Evolutionary conservation across 2,888 invertebrate genomes (phyloP), one percentile per base, ranked within the genome.

Genomic region (Microplitis deprimator): DNA sequence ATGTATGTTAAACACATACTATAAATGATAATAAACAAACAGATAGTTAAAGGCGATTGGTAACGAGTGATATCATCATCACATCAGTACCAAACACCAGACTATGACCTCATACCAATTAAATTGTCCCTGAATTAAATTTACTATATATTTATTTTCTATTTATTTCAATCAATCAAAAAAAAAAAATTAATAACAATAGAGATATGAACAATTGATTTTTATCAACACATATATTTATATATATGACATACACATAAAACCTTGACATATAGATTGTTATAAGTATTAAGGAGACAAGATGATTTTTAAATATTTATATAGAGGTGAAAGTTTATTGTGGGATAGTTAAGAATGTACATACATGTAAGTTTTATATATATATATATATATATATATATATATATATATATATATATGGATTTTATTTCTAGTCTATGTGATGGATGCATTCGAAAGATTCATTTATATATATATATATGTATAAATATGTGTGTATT

Each of bases 241-340:
- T 29, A 29, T 29, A 4, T 2, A 29, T 4, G 4, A 4, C 4
- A 29, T 29, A 29, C 4, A 50, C 2, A 50, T 50, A 65, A 65
- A 65, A 65, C 65, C 65, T 65, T 65, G 65, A 65, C 65, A 65
- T 29, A 65, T 65, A 20, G 29, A 29, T 65, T 65, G 20, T 62
- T 20, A 20, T 20, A 20, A 13, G 29, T 10, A 20, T 29, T 65
- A 50, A 50, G 10, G 50, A 50, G 50, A 10, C 8, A 50, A 50
- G 65, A 29, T 65, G 65, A 29, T 29, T 65, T 29, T 65, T 29
- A 29, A 17, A 62, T 62, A 62, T 16, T 29, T 17, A 65, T 29
- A 20, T 13, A 65, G 65, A 65, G 65, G 65, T 65, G 65, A 65
- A 65, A 65, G 65, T 65, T 65, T 17, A 65, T 65, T 65, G 65